Evolutionary conservation across 2,888 invertebrate genomes (phyloP), one percentile per base, ranked within the genome.

Genomic region (Aromia moschata): DNA sequence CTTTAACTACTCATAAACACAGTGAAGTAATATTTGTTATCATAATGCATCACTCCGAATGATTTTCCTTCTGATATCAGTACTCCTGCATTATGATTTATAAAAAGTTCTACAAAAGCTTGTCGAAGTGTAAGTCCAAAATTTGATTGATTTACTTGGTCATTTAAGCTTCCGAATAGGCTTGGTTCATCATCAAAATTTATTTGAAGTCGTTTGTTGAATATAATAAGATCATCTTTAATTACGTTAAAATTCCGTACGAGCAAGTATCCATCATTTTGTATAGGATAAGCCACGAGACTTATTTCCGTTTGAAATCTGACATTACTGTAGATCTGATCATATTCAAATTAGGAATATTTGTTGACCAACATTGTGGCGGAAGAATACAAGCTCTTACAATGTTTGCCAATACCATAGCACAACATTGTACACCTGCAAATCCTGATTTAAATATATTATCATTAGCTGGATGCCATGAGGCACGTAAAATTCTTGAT

Each of bases 351-450:
- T 43, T 15, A 43, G 15, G 43, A 16, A n/a, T 43, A 16, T 43
- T 43, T 43, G 10, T 43, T 3, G 12, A 12, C 43, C 43, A 43
- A 3, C 15, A n/a, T 15, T 43, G 43, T 12, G 43, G 43, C 15
- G 17, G 12, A 43, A 15, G 4, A 43, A 43, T 16, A 15, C 12
- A 15, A 12, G 15, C 14, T 16, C 17, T 43, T 16, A 43, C 5
- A n/a, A 43, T 43, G 15, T 43, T 43, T 12, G 12, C 5, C 17
- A 43, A 12, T 43, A 16, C 43, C 17, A 43, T 16, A 15, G 43
- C 43, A 43, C 43, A 43, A n/a, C 43, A 43, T 43, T 43, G 17
- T 15, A 43, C 43, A 15, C 43, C 17, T 12, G 17, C 43, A 43
- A 5, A 16, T 3, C 43, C 43, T 4, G 43, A 43, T 43, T 4